phyloP scores from a whole-genome alignment of 2,888 invertebrate species.

The Pyrgus malvae region DNA sequence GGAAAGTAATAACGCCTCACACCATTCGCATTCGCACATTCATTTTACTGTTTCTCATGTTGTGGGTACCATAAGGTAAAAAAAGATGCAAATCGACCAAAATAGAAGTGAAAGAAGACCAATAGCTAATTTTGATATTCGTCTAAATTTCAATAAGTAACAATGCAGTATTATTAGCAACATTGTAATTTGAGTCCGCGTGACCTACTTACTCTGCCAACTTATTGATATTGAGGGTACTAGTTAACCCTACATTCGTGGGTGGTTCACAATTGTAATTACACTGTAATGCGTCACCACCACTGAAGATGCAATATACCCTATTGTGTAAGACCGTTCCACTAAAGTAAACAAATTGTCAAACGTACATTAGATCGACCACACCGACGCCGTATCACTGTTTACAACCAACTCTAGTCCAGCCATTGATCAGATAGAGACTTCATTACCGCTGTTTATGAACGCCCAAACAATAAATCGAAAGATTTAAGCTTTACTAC shows the following conservation, averaged over 20 bases:
- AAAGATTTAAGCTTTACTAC: conserved; percentile 7
- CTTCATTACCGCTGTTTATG: conserved; percentile 22
- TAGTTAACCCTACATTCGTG: conserved; percentile 7
- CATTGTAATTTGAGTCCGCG: background rate
- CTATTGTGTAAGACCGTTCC: conserved; percentile 12
- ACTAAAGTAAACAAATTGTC: conserved; percentile 19
- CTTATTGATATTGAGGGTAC: conserved; percentile 13
- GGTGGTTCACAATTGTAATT: conserved; percentile 16
- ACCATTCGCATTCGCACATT: no score
- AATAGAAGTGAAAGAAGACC: no score
- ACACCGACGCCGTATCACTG: background rate
- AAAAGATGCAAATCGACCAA: no score
- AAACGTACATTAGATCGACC: conserved; percentile 7
- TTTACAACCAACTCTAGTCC: conserved; percentile 16
- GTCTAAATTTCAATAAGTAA: no score
- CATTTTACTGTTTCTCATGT: no score
- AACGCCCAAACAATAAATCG: conserved; percentile 13
- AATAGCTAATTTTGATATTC: no score
- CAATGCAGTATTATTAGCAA: background rate
- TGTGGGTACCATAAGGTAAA: no score
- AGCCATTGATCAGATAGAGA: conserved; percentile 24
- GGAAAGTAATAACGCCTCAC: no score
- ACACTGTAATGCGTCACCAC: conserved; percentile 10
- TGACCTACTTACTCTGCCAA: background rate
- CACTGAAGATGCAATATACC: conserved; percentile 8